A percentile compares a stretch with the other conserved stretches of the same genome.
These are phyloP conservation scores for Cercocebus atys DNA, from an alignment of 2,113 vertebrate genomes.

Conservation along the genomic window DNA sequence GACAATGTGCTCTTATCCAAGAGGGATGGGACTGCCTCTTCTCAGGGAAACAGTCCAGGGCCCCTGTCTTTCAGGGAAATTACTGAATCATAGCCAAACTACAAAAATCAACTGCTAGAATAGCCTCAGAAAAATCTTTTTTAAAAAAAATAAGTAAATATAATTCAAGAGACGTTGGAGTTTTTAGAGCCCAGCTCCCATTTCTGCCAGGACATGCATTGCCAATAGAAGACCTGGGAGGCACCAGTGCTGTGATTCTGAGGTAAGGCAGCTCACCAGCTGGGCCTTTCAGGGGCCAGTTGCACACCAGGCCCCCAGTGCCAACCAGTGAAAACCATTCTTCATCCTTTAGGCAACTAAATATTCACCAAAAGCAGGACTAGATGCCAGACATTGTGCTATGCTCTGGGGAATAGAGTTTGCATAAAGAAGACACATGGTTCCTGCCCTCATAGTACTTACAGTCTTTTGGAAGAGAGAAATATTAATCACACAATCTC, in stretches of 20 bases:
- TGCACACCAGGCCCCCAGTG: accelerated
- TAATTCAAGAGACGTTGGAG: background rate
- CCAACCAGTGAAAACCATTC: background rate
- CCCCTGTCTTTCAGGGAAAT: conserved; percentile 49
- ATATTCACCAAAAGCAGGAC: background rate
- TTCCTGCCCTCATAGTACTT: background rate
- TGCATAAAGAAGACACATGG: background rate
- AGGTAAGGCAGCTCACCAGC: background rate
- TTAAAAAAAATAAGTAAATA: background rate
- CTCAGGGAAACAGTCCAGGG: background rate
- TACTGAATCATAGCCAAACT: conserved; percentile 58
- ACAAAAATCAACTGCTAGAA: conserved; percentile 57
- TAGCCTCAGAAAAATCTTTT: conserved; percentile 2
- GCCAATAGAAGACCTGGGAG: background rate
- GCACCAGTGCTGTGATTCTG: background rate
- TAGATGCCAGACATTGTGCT: background rate
- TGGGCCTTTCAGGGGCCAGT: background rate
- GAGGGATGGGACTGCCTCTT: conserved; percentile 32
- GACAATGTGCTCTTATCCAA: conserved; percentile 61
- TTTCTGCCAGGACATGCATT: background rate
- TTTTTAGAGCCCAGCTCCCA: background rate
- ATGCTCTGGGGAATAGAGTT: background rate
- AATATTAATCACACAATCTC: background rate
- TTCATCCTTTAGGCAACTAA: background rate
- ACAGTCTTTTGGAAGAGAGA: background rate